Percentiles rank a stretch among this genome's conserved stretches.
Evolutionary conservation across 2,888 invertebrate species (phyloP).

Genomic region (Mesorhabditis spiculigera): DNA sequence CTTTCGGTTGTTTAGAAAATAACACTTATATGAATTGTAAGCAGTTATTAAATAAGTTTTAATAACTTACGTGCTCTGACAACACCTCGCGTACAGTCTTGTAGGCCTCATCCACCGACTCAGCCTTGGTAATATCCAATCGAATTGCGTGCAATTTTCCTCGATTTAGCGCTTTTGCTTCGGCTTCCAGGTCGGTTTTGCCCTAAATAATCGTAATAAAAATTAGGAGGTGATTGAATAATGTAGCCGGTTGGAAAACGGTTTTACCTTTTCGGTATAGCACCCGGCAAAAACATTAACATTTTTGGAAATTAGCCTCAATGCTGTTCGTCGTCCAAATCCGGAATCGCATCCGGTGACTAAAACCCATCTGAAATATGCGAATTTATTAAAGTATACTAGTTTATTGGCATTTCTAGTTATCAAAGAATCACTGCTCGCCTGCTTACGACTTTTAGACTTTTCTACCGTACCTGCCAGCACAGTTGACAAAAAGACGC

Average conservation of each 20-base stretch:
- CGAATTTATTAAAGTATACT: too few species aligned
- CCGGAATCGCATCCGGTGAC: slow-evolving; percentile 45
- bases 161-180: neutral
- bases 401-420: too few species aligned
- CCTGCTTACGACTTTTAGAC: neutral
- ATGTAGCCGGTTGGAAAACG: too few species aligned
- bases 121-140: slow-evolving; percentile 63
- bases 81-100: slow-evolving; percentile 63
- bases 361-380: slow-evolving; percentile 24
- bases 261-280: slow-evolving; percentile 58
- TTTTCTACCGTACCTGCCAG: neutral
- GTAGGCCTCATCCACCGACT: slow-evolving; percentile 74
- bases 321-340: slow-evolving; percentile 58
- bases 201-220: neutral
- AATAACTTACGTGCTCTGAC: slow-evolving; percentile 18
- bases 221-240: neutral
- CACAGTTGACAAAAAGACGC: neutral
- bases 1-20: neutral
- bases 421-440: too few species aligned
- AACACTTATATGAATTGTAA: neutral
- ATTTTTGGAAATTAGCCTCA: slow-evolving; percentile 66
- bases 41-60: slow-evolving; percentile 16
- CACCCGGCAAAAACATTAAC: slow-evolving; percentile 77
- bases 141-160: slow-evolving; percentile 66
- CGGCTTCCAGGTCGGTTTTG: neutral